Base-by-base conservation (phyloP, 2,888 invertebrate species). In the Tipula vernalis region DNA sequence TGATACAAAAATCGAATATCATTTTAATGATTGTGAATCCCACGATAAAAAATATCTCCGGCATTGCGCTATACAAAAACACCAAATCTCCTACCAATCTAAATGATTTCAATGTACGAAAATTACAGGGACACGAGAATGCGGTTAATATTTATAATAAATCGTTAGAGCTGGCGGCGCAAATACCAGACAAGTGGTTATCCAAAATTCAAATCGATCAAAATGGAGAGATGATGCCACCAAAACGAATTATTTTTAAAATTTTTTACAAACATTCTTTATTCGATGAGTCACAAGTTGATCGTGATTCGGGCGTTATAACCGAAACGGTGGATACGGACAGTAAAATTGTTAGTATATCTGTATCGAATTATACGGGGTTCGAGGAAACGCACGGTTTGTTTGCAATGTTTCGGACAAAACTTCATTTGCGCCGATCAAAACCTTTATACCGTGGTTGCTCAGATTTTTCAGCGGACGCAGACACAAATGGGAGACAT, bases 1-100 rank as follows among this genome's bases (percentile, higher is more conserved):
- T 84, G n/a, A 84, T 84, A 84, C 36, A 84, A 39, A 84, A 84
- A 84, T 15, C 84, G 39, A 84, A 84, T 84, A 41, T 84, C 5
- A 15, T 84, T 39, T 84, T 84, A 39, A 84, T 84, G 84, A 84
- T 84, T 84, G 41, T 84, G 36, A 84, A 84, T 39, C 84, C 84
- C 6, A n/a, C 41, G 5, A 41, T 84, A 5, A 84, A 84, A 84
- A 36, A 84, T 39, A 84, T 84, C 3, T 15, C 84, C 39, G 84
- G 84, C 0, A 39, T 84, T 15, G 84, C 84, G 4, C 41, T 84
- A 0, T 84, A 84, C 39, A 84, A 41, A 39, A 84, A 36, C 39
- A 39, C 13, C 0, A 84, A 84, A 36, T 3, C 2, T n/a, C 3
- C 2, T 5, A 5, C 3, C n/a, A n/a, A 41, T 39, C 39, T 84